Evolutionary conservation across 1,140 invertebrate species (phyloP), one percentile per base, ranked within the genome.

Genomic region (Drosophila orena): DNA sequence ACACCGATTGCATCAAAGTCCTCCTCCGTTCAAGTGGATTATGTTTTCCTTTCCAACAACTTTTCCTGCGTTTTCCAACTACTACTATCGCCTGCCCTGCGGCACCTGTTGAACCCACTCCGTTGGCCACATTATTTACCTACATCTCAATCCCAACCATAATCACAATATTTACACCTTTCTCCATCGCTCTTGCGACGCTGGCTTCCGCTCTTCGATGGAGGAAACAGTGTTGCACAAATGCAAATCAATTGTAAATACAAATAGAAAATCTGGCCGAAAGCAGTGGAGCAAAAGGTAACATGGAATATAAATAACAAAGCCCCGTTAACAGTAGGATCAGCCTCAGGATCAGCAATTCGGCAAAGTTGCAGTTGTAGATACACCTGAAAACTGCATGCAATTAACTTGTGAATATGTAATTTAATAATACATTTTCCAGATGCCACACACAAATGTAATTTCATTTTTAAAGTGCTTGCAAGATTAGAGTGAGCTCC

Each of bases 231-330:
- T 52, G 49, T 30, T 57, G 57, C 47, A 64, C 42, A 40, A 75
- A 76, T 65, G 71, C 71, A 78, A 86, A 75, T 81, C 64, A 86
- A 81, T 70, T 64, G 68, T 24, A 62, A 77, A 61, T 46, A 71
- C 52, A 86, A 74, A 61, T 68, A 64, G 72, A 61, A 72, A 73
- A 73, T 43, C 12, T 42, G 24, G 71, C 49, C 44, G 47, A 40
- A 58, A 42, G n/a, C 37, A 55, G n/a, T 37, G 30, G 61, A 69
- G 34, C 30, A 43, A 53, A 40, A 44, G 56, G 49, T 44, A 69
- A 40, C 40, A 43, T 30, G 44, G 37, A 46, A 38, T 65, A 58
- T 58, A 65, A 73, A 68, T 44, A 58, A 52, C 43, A 40, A 60
- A 24, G 30, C 53, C 50, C 57, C 75, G 74, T 58, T 71, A 73